Evolutionary conservation across 2,888 invertebrate genomes (phyloP).

Genomic region (Philhelius pedissequus): DNA sequence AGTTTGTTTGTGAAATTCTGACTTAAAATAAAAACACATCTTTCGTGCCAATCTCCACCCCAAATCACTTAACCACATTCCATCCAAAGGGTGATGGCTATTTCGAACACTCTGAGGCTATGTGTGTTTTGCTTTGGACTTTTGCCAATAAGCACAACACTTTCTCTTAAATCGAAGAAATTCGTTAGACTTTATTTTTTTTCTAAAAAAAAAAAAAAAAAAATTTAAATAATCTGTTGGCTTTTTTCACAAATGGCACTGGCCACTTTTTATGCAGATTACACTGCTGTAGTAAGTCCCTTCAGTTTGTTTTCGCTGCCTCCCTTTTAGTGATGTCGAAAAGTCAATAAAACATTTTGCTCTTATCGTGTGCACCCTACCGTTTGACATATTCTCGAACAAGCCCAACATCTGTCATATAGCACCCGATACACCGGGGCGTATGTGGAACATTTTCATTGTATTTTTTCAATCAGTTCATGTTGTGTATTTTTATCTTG

Average conservation of each 20-base stretch:
- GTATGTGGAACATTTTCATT: constrained; percentile 27
- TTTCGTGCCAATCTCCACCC: neutral
- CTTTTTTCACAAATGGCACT: neutral
- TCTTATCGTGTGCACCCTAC: neutral
- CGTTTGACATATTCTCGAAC: constrained; percentile 41
- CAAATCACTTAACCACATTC: constrained; percentile 3
- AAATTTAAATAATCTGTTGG: neutral
- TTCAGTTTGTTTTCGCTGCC: neutral
- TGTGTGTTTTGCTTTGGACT: neutral
- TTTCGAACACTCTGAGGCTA: neutral
- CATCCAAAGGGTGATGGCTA: neutral
- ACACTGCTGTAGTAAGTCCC: neutral
- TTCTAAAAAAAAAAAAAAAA: neutral
- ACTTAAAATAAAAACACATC: neutral
- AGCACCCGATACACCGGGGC: constrained; percentile 24
- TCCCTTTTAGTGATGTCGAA: neutral
- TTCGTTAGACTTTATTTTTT: neutral
- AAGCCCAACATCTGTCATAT: constrained; percentile 46
- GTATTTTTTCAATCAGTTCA: neutral
- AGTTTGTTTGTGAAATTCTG: neutral
- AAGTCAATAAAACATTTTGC: constrained; percentile 23
- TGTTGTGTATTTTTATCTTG: constrained; percentile 16
- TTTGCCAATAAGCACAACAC: neutral
- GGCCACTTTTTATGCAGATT: neutral
- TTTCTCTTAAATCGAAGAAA: neutral